phyloP scores from a whole-genome alignment of 2,797 vertebrate genomes.

The Lutjanus campechanus region DNA sequence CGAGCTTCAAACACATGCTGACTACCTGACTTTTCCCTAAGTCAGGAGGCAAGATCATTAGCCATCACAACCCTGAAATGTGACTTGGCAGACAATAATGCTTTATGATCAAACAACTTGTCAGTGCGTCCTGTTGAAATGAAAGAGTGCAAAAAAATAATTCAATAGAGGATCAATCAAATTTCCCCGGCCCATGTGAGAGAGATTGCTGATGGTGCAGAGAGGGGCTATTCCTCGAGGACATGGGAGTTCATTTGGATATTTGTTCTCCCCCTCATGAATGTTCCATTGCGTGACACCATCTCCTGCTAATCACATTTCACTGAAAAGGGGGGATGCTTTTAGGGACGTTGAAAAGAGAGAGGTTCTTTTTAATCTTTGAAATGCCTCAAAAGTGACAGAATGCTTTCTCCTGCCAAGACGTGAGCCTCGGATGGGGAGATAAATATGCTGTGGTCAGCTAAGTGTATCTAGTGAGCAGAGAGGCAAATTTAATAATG shows the following conservation, averaged over 20 bases:
- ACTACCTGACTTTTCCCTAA: constrained; percentile 88
- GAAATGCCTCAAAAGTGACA: constrained; percentile 99
- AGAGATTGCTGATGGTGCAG: constrained; percentile 90
- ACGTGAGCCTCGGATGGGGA: constrained; percentile 97
- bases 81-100: constrained; percentile 90
- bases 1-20: constrained; percentile 89
- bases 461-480: constrained; percentile 99
- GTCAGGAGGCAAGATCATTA: constrained; percentile 89
- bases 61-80: constrained; percentile 88
- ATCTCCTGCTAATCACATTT: constrained; percentile 99
- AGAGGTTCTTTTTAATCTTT: constrained; percentile 99
- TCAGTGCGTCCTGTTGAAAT: constrained; percentile 88
- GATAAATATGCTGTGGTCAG: constrained; percentile 99
- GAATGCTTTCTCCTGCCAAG: constrained; percentile 99
- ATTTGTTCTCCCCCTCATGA: constrained; percentile 92
- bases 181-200: constrained; percentile 84
- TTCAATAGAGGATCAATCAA: constrained; percentile 92
- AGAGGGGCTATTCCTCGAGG: constrained; percentile 90
- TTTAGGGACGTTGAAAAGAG: constrained; percentile 99
- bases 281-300: constrained; percentile 96
- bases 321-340: constrained; percentile 86
- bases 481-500: constrained; percentile 99
- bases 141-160: constrained; percentile 88
- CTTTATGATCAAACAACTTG: constrained; percentile 92
- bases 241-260: constrained; percentile 89